phyloP scores from a whole-genome alignment of 1,140 invertebrate species.

The Zaprionus tsacasi region DNA sequence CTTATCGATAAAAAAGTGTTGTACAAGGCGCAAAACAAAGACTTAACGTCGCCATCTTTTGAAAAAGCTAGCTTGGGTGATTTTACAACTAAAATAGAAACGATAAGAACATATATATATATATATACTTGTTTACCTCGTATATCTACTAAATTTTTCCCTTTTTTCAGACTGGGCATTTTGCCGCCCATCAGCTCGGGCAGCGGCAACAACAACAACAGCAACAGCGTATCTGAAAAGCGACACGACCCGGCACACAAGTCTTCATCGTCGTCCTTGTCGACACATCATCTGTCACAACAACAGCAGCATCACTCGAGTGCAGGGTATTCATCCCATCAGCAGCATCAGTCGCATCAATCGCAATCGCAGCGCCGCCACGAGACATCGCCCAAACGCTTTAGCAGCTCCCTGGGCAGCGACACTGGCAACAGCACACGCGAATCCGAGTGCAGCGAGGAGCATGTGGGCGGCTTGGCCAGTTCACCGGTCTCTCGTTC shows the following conservation, averaged over 20 bases:
- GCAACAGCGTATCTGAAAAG: constrained; percentile 44
- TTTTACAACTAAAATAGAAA: too few species aligned
- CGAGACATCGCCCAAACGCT: constrained; percentile 84
- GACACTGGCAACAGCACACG: constrained; percentile 90
- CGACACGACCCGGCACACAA: constrained; percentile 55
- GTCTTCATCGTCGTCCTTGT: constrained; percentile 20
- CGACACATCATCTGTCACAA: constrained; percentile 55
- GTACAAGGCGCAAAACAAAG: too few species aligned
- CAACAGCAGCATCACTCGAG: constrained; percentile 41
- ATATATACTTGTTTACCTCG: neutral
- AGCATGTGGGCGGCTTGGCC: constrained; percentile 69
- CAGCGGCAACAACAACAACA: constrained; percentile 32
- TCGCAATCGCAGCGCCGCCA: constrained; percentile 82
- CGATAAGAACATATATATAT: too few species aligned
- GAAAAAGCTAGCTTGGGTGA: too few species aligned
- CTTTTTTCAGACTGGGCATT: constrained; percentile 69
- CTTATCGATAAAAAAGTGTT: too few species aligned
- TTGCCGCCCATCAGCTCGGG: constrained; percentile 63
- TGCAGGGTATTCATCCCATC: constrained; percentile 23
- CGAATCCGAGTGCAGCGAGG: constrained; percentile 91
- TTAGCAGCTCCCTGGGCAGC: constrained; percentile 89
- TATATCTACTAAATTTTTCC: neutral
- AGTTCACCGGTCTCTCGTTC: constrained; percentile 64
- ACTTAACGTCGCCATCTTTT: too few species aligned
- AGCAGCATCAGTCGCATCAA: constrained; percentile 32